Percentiles rank a stretch among this genome's conserved stretches.
phyloP scores from a whole-genome alignment of 1,140 invertebrate species.

The Stenopsyche tienmushanensis region DNA sequence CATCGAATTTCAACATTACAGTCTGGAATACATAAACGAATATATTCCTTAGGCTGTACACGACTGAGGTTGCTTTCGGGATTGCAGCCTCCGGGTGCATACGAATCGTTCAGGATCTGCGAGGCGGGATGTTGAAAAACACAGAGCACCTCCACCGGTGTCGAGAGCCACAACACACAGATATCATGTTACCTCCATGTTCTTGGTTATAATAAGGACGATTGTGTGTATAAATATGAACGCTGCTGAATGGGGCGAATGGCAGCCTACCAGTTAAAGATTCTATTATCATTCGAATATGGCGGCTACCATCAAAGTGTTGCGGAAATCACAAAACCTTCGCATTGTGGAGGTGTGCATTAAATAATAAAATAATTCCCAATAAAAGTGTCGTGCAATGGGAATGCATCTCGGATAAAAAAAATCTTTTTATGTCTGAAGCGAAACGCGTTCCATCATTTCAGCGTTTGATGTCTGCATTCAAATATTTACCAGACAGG shows the following conservation, averaged over 20 bases:
- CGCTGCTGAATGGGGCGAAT: not conserved
- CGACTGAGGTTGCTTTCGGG: too few species aligned
- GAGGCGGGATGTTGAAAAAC: conserved; percentile 41
- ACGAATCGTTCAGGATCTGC: too few species aligned
- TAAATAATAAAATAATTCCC: conserved; percentile 29
- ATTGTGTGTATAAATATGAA: not conserved
- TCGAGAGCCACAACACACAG: conserved; percentile 30
- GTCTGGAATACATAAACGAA: too few species aligned
- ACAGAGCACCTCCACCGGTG: conserved; percentile 34
- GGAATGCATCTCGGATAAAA: not conserved
- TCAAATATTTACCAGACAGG: conserved; percentile 36
- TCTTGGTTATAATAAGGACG: not conserved
- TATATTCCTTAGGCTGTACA: too few species aligned
- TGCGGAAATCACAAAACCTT: not conserved
- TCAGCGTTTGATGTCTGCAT: conserved; percentile 30
- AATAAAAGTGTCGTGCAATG: conserved; percentile 20
- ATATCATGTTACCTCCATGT: conserved; percentile 35
- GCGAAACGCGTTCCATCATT: conserved; percentile 3
- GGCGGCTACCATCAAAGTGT: conserved; percentile 30
- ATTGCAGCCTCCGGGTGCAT: too few species aligned
- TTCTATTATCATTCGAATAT: conserved; percentile 8
- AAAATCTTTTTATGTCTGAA: not conserved
- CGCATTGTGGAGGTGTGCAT: not conserved
- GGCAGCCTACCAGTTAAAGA: not conserved
- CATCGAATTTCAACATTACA: too few species aligned